Evolutionary conservation across 2,888 invertebrate genomes (phyloP).

Genomic region (Sceliomorpha sp.): DNA sequence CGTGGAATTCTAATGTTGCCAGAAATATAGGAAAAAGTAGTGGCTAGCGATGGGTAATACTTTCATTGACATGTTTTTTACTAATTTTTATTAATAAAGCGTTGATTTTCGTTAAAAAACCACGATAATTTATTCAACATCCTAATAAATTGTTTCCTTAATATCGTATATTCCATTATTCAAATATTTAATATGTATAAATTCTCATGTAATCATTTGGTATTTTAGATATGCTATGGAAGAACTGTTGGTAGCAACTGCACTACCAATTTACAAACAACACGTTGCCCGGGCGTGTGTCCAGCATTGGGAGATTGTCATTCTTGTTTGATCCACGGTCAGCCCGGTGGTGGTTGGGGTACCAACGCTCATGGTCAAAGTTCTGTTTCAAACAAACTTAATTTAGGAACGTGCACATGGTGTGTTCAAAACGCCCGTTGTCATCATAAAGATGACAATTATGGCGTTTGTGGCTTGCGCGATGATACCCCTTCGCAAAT

Average conservation of each 20-base stretch:
- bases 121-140: too few species aligned
- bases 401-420: slow-evolving; percentile 92
- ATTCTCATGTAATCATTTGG: too few species aligned
- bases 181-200: too few species aligned
- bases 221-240: slow-evolving; percentile 86
- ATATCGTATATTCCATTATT: too few species aligned
- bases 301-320: slow-evolving; percentile 94
- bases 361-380: slow-evolving; percentile 75
- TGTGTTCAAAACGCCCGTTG: slow-evolving; percentile 96
- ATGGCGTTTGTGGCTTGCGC: slow-evolving; percentile 88
- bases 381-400: slow-evolving; percentile 88
- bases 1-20: too few species aligned
- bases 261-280: slow-evolving; percentile 93
- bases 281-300: slow-evolving; percentile 93
- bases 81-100: too few species aligned
- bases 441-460: slow-evolving; percentile 91
- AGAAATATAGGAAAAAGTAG: too few species aligned
- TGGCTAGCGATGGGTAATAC: too few species aligned
- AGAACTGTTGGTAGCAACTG: slow-evolving; percentile 93
- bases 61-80: too few species aligned
- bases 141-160: too few species aligned
- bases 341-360: slow-evolving; percentile 81
- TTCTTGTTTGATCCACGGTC: slow-evolving; percentile 92
- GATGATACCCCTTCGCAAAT: slow-evolving; percentile 91
- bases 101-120: too few species aligned